Evolutionary conservation across 2,888 invertebrate species (phyloP).

Genomic region (Ditylenchus weischeri): DNA sequence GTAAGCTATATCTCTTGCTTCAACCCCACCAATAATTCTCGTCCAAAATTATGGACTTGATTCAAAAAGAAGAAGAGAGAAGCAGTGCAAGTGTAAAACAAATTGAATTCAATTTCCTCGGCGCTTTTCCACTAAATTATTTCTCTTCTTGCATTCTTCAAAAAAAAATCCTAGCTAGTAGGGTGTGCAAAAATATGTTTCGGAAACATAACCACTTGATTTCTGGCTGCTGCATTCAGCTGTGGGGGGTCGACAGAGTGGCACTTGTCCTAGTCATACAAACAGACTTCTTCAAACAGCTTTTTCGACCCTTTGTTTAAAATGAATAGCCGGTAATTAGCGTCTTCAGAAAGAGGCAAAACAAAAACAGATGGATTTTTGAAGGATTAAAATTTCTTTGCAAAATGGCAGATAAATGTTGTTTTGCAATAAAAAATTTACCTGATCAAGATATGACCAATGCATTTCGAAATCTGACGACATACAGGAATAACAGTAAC

Average conservation of each 20-base stretch:
- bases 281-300: no score
- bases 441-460: conserved; percentile 55
- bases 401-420: neutral
- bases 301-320: conserved; percentile 6
- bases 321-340: conserved; percentile 26
- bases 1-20: no score
- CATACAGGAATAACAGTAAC: conserved; percentile 57
- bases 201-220: conserved; percentile 1
- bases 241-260: conserved; percentile 1
- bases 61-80: neutral
- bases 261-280: no score
- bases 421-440: conserved; percentile 20
- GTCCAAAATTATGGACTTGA: conserved; percentile 11
- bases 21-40: no score
- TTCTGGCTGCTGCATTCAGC: conserved; percentile 24
- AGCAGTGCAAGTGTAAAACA: conserved; percentile 5
- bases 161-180: neutral
- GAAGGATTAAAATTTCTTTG: neutral
- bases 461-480: conserved; percentile 54
- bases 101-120: conserved; percentile 11
- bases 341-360: no score
- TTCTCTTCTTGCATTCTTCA: neutral
- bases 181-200: conserved; percentile 6
- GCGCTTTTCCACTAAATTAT: conserved; percentile 9
- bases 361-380: no score